Conservation (phyloP, 2,888 invertebrate genomes). For the Heliconius hortense region DNA sequence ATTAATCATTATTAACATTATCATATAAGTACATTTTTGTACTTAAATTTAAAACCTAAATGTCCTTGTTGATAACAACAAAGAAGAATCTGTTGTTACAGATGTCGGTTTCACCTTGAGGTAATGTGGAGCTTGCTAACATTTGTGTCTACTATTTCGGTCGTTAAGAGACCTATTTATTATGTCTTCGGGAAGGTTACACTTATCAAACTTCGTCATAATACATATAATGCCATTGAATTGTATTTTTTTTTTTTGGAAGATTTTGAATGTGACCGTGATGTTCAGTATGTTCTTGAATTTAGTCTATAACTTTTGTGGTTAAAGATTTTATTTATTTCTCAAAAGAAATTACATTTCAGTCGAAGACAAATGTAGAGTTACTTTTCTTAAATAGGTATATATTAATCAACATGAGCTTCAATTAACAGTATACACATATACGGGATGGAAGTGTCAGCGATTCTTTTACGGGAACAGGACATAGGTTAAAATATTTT, state of each 20-base stretch:
- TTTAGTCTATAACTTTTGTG: not conserved
- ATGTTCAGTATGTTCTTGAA: not conserved
- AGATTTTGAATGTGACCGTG: not conserved
- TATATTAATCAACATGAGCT: too few relatives aligned
- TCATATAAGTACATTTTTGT: not conserved
- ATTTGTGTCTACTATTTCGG: conserved; percentile 52
- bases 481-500: too few relatives aligned
- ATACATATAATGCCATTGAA: conserved; percentile 13
- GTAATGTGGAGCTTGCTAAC: conserved; percentile 58
- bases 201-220: conserved; percentile 45
- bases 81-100: conserved; percentile 30
- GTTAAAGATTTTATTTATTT: too few relatives aligned
- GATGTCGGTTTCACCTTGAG: conserved; percentile 55
- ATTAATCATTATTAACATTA: not conserved
- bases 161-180: conserved; percentile 66
- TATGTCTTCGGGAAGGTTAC: conserved; percentile 64
- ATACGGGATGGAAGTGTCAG: too few relatives aligned
- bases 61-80: conserved; percentile 28
- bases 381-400: too few relatives aligned
- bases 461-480: too few relatives aligned
- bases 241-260: not conserved
- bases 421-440: too few relatives aligned
- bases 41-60: conserved; percentile 9
- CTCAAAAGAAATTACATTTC: too few relatives aligned
- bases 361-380: too few relatives aligned